Conservation (phyloP, 2,888 invertebrate genomes). For the Dermolepida albohirtum region DNA sequence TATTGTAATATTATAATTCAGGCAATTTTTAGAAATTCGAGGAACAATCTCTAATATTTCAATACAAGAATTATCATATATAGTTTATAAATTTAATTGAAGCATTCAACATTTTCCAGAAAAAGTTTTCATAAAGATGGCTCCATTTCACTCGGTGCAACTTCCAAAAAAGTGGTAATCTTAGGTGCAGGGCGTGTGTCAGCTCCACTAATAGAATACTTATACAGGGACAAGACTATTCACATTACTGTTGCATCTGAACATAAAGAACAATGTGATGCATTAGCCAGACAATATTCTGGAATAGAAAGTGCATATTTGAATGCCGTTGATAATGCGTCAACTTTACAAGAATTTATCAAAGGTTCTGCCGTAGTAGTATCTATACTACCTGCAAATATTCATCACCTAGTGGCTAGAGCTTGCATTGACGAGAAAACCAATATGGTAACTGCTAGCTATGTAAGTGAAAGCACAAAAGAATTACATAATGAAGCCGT, state of each 20-base stretch:
- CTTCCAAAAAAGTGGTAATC: conserved; percentile 80
- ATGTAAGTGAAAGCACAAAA: conserved; percentile 86
- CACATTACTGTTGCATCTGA: conserved; percentile 78
- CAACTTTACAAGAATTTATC: conserved; percentile 78
- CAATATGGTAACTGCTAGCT: conserved; percentile 97
- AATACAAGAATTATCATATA: too few relatives aligned
- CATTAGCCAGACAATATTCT: conserved; percentile 79
- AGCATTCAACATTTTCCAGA: conserved; percentile 47
- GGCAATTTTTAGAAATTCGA: too few relatives aligned
- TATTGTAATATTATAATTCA: too few relatives aligned
- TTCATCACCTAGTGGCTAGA: conserved; percentile 88
- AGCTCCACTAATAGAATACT: conserved; percentile 94
- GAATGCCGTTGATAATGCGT: conserved; percentile 80
- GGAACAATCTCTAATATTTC: too few relatives aligned
- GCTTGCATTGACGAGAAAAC: conserved; percentile 87
- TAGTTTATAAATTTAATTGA: too few relatives aligned
- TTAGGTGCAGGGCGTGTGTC: conserved; percentile 95
- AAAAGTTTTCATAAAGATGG: conserved; percentile 61
- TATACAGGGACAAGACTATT: conserved; percentile 83
- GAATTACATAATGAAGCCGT: conserved; percentile 83
- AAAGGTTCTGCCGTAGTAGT: conserved; percentile 81
- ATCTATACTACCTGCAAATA: conserved; percentile 90
- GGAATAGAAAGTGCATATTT: conserved; percentile 85
- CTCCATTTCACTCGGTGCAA: conserved; percentile 46
- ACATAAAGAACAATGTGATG: conserved; percentile 89